These are phyloP conservation scores for Lytechinus pictus DNA, from an alignment of 35 echinoderm and acorn worm species.

Conservation along the genomic window DNA sequence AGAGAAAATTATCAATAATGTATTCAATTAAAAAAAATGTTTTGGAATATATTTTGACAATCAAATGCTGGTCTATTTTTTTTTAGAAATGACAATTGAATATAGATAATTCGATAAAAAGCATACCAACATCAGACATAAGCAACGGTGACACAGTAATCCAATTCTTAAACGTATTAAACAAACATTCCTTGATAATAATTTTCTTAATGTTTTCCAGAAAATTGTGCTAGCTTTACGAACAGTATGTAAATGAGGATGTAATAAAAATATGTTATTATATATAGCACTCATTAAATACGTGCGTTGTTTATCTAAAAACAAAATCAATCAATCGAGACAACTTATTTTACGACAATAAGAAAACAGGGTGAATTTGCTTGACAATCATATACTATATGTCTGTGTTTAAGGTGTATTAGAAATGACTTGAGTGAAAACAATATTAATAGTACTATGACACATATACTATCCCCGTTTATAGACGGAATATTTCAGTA, in stretches of 20 bases:
- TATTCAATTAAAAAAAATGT: background rate
- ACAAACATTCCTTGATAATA: background rate
- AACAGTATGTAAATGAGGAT: background rate
- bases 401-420: background rate
- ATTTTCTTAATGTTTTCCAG: background rate
- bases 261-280: background rate
- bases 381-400: constrained; percentile 8
- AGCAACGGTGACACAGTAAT: background rate
- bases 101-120: no score
- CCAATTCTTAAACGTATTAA: background rate
- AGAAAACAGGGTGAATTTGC: background rate
- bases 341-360: background rate
- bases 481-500: background rate
- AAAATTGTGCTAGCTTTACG: background rate
- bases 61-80: background rate
- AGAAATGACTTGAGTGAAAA: background rate
- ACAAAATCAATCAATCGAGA: background rate
- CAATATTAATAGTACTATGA: background rate
- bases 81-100: background rate
- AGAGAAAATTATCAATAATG: background rate
- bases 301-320: background rate
- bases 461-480: background rate
- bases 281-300: background rate
- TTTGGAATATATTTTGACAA: background rate
- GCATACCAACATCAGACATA: no score